These are phyloP conservation scores for Diceros bicornis DNA, from an alignment of 2,797 vertebrate species.

Conservation along the genomic window DNA sequence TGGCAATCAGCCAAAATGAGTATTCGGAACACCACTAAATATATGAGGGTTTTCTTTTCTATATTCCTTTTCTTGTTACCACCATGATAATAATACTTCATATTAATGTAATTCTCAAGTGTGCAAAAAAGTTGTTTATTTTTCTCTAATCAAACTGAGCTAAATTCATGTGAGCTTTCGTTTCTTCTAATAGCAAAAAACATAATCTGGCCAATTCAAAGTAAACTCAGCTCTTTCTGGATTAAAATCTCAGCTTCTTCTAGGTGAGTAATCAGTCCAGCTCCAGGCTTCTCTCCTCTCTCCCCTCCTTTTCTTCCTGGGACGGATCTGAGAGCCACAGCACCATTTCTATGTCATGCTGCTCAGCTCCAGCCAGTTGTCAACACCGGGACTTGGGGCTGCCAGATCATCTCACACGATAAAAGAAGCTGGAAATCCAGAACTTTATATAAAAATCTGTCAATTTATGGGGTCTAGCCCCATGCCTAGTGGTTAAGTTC, in stretches of 20 bases:
- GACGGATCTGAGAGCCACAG: neutral
- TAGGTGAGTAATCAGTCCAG: neutral
- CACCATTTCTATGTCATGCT: neutral
- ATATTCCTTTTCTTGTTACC: slow-evolving; percentile 4
- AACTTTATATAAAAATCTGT: neutral
- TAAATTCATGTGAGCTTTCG: neutral
- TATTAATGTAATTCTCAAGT: neutral
- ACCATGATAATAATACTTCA: neutral
- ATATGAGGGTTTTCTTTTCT: neutral
- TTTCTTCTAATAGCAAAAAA: neutral
- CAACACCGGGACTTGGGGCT: neutral
- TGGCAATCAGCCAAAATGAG: neutral
- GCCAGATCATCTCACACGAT: neutral
- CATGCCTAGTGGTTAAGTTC: too few species aligned
- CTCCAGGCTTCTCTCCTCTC: neutral
- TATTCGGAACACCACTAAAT: neutral
- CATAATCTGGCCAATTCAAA: neutral
- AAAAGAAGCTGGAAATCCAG: neutral
- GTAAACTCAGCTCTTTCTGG: neutral
- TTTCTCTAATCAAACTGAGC: slow-evolving; percentile 24
- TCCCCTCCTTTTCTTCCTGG: neutral
- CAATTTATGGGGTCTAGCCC: neutral
- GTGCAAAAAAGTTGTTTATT: neutral
- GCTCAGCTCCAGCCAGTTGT: neutral
- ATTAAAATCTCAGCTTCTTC: neutral